Evolutionary conservation across 2,113 vertebrate genomes (phyloP).

Genomic region (Parotia lawesii): DNA sequence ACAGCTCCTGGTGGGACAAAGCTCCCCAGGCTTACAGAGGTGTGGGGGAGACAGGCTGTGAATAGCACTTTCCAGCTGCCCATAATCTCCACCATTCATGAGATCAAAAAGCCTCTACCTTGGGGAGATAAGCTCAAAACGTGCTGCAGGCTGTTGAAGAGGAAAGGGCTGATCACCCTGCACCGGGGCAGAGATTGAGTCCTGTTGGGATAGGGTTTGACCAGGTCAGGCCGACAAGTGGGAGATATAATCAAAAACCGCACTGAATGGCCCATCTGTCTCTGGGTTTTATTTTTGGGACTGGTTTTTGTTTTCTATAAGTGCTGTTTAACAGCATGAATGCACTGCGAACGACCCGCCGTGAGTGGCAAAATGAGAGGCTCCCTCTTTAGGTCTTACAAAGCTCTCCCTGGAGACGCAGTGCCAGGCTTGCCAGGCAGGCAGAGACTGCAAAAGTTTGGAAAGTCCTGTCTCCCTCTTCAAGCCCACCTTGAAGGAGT

Average conservation of each 20-base stretch:
- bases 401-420: neutral
- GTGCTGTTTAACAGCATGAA: neutral
- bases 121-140: neutral
- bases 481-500: neutral
- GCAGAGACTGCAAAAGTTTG: neutral
- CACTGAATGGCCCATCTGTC: neutral
- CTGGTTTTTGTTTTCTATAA: neutral
- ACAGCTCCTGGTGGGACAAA: neutral
- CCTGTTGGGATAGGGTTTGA: neutral
- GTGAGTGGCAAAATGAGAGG: neutral
- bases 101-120: neutral
- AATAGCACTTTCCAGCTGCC: neutral
- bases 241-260: neutral
- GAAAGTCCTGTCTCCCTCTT: neutral
- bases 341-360: rapidly evolving
- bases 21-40: neutral
- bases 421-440: neutral
- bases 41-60: neutral
- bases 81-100: neutral
- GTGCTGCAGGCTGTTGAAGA: neutral
- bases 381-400: neutral
- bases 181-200: neutral
- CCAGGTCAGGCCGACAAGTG: neutral
- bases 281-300: neutral
- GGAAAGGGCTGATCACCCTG: neutral